Conservation (phyloP, 2,113 vertebrate species). For the Aegypius monachus region DNA sequence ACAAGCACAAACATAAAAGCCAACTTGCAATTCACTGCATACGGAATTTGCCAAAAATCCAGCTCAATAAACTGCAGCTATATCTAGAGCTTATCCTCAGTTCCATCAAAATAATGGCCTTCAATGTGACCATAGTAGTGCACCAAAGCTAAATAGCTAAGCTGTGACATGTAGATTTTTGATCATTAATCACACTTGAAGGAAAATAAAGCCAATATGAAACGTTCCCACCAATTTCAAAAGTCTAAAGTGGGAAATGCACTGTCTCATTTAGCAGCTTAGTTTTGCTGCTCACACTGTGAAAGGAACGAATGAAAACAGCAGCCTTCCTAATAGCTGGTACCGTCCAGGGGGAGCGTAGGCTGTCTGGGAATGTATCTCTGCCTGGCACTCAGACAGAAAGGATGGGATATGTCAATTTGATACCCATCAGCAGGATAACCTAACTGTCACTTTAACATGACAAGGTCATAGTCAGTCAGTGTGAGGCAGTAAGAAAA, state of each 20-base stretch:
- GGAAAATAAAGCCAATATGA: neutral
- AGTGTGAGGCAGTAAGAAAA: slow-evolving; percentile 34
- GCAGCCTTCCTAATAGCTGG: neutral
- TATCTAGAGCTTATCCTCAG: neutral
- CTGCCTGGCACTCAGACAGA: neutral
- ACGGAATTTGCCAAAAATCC: neutral
- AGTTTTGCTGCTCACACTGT: neutral
- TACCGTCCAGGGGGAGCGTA: neutral
- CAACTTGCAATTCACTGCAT: neutral
- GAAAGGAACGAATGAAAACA: neutral
- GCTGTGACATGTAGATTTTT: neutral
- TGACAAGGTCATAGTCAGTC: slow-evolving; percentile 51
- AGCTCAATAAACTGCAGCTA: neutral
- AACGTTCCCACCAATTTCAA: neutral
- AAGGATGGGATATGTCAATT: slow-evolving; percentile 33
- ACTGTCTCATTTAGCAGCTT: neutral
- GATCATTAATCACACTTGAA: slow-evolving; percentile 17
- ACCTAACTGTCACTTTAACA: slow-evolving; percentile 16
- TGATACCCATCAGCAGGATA: neutral
- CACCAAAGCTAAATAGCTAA: neutral
- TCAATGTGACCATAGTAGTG: neutral
- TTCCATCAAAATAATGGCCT: neutral
- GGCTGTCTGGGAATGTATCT: slow-evolving; percentile 14
- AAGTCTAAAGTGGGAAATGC: neutral
- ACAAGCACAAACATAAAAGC: neutral